Base-by-base conservation (phyloP, 2,888 invertebrate genomes). In the Drosophila mayaguana region DNA sequence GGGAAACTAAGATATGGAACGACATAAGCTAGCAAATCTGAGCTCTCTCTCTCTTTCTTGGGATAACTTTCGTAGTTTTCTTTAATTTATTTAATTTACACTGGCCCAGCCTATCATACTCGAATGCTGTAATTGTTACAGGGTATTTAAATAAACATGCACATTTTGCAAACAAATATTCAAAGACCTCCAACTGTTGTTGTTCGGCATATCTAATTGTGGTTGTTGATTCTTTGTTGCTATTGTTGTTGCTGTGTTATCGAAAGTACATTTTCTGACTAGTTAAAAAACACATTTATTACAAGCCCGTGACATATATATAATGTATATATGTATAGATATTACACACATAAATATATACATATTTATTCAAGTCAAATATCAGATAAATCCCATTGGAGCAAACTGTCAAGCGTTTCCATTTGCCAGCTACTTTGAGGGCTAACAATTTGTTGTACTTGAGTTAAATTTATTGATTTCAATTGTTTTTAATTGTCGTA, bases 401-500 rank as follows among this genome's bases (percentile, higher is more conserved):
- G 74, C 42, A 55, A 18, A 45, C 43, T 56, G 45, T 46, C 9
- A 18, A 34, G 25, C 36, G 16, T 51, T 36, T 51, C 12, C 20
- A 20, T 60, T 38, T 43, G 38, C 3, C 63, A 51, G 40, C 43
- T 43, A 45, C 65, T 69, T 59, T 55, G 67, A 78, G 79, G 80
- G 76, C 85, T 81, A 69, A 74, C 61, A 60, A 45, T 55, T 54
- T 63, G 75, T 18, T 50, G 50, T 73, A 51, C 62, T 61, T 56
- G 68, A 62, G 50, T 50, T 59, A 62, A 57, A 50, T 78, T 81
- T 79, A 86, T 86, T 89, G 86, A 85, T 85, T 89, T 86, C 69
- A 86, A 86, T 86, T 86, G 90, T 71, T 68, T 59, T 78, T 80
- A 80, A 78, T 80, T 80, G 72, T 38, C 69, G 46, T 22, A n/a